Percentiles rank a stretch among this genome's conserved stretches.
phyloP scores from a whole-genome alignment of 2,888 invertebrate species.

The Dermolepida albohirtum region DNA sequence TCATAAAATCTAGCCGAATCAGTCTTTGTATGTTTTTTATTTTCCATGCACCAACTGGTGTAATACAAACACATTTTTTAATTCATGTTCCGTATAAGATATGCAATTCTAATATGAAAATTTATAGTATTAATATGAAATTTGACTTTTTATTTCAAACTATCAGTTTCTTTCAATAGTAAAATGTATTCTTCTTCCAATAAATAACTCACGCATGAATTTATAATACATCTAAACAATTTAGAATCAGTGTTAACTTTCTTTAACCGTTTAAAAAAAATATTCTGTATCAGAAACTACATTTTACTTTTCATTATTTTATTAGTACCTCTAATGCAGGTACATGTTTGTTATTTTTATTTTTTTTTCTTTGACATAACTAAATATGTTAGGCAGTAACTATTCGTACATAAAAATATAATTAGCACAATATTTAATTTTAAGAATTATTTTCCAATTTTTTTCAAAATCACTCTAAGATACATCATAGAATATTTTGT shows the following conservation, averaged over 20 bases:
- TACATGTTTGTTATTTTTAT: constrained; percentile 34
- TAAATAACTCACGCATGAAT: neutral
- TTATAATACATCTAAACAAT: neutral
- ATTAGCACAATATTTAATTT: constrained; percentile 52
- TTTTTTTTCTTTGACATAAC: constrained; percentile 55
- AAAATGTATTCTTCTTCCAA: neutral
- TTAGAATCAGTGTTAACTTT: constrained; percentile 5
- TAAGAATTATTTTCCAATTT: constrained; percentile 20
- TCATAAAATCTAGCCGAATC: constrained; percentile 40
- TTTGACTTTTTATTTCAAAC: neutral
- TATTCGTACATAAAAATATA: constrained; percentile 53
- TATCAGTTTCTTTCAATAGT: too few species aligned
- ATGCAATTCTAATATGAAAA: constrained; percentile 34
- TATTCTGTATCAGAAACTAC: neutral
- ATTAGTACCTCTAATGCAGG: constrained; percentile 18
- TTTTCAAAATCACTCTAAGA: constrained; percentile 22
- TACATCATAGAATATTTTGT: constrained; percentile 16
- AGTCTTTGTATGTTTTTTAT: constrained; percentile 35
- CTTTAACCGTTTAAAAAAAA: constrained; percentile 28
- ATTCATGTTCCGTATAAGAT: constrained; percentile 30
- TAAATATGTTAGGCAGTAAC: constrained; percentile 56
- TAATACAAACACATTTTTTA: constrained; percentile 15
- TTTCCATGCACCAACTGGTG: constrained; percentile 21
- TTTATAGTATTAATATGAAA: constrained; percentile 1
- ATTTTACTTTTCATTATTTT: constrained; percentile 15